Base-by-base conservation (phyloP, 2,888 invertebrate genomes). In the Volucella zonaria region DNA sequence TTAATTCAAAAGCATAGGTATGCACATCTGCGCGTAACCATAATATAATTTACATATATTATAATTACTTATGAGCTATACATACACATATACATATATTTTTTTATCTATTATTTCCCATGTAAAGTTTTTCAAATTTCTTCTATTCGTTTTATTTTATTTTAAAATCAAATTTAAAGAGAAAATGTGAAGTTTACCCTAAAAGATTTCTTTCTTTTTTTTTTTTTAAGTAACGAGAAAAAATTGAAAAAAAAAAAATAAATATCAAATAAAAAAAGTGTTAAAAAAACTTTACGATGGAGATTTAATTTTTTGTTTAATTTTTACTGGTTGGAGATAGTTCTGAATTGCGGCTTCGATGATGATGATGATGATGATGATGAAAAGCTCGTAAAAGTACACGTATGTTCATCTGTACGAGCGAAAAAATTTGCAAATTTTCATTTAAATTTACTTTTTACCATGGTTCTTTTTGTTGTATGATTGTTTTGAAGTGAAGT, bases 91-190 rank as follows among this genome's bases (percentile, higher is more conserved):
- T 31, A 31, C 31, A 52, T 14, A 52, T 40, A 54, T 66, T 61
- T 61, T 54, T 40, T 23, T 38, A 38, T 49, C 1, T 42, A 45
- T 47, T 49, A 67, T 42, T 74, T 61, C 47, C 18, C 54, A 67
- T 67, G 77, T 73, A 67, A 77, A 77, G 70, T 49, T 64, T 64
- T 64, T 66, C 14, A 3, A 38, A 40, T 31, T n/a, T 11, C 43
- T 54, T 67, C 49, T 47, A 56, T 42, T 68, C 47, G 40, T 51
- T 45, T 67, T 23, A 45, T 62, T 61, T 73, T 52, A 51, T 54
- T 73, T 64, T 40, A 31, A 45, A 11, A 51, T 49, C 14, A 40
- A 58, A 40, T 58, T 31, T 3, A 54, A 43, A 45, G 43, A 45
- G 56, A 47, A 31, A 49, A 70, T 4, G 38, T n/a, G 6, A 47